A percentile compares a stretch with the other conserved stretches of the same genome.
Evolutionary conservation across 2,888 invertebrate species (phyloP).

Genomic region (Antitype chi): DNA sequence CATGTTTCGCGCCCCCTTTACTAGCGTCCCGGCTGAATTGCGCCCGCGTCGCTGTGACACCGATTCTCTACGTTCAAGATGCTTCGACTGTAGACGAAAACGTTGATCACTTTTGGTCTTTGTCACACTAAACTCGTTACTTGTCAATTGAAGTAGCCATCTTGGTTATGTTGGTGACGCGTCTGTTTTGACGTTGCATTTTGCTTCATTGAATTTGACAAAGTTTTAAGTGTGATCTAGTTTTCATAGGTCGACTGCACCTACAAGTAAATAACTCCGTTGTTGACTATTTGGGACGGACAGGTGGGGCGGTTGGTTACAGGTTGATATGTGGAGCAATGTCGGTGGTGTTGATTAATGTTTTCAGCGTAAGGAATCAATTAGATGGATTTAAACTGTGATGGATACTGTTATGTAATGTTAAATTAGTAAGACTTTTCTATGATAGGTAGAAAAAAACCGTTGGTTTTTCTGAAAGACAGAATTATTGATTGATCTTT

Average conservation of each 20-base stretch:
- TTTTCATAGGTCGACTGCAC: conserved; percentile 22
- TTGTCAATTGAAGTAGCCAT: conserved; percentile 13
- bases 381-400: conserved; percentile 15
- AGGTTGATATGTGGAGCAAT: conserved; percentile 55
- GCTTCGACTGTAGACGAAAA: conserved; percentile 67
- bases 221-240: conserved; percentile 26
- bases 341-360: conserved; percentile 27
- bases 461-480: not conserved
- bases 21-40: conserved; percentile 64
- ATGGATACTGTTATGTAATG: conserved; percentile 1
- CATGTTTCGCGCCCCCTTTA: conserved; percentile 81
- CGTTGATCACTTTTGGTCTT: conserved; percentile 28
- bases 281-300: conserved; percentile 51
- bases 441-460: not conserved
- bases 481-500: not conserved
- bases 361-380: conserved; percentile 31
- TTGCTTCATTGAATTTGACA: not conserved
- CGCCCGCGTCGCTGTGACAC: conserved; percentile 72
- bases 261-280: conserved; percentile 58
- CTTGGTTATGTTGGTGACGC: conserved; percentile 6
- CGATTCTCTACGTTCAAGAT: conserved; percentile 76
- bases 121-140: conserved; percentile 34
- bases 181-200: not conserved
- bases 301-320: conserved; percentile 42
- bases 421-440: not conserved